Evolutionary conservation across 2,888 invertebrate species (phyloP).

Genomic region (Melitaea athalia): DNA sequence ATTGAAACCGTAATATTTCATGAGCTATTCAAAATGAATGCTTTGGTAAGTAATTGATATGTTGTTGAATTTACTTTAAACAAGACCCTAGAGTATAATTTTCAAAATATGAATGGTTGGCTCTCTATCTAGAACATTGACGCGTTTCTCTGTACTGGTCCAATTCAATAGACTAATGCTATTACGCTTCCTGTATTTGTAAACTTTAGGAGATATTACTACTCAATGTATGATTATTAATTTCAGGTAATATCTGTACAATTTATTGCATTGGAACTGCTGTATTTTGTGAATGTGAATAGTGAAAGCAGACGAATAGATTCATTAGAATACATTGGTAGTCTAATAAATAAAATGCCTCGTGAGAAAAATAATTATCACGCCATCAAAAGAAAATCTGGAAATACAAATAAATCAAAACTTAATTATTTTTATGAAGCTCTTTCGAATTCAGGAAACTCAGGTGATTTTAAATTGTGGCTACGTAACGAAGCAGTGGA

Average conservation of each 20-base stretch:
- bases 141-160: background rate
- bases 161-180: background rate
- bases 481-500: slow-evolving; percentile 25
- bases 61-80: background rate
- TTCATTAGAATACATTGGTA: slow-evolving; percentile 3
- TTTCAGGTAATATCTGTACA: background rate
- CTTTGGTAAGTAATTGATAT: too few species aligned
- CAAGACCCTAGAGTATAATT: too few species aligned
- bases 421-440: slow-evolving; percentile 13
- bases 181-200: background rate
- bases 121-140: background rate
- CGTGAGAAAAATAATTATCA: background rate
- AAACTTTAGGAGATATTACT: background rate
- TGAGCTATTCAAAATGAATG: background rate
- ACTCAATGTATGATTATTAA: background rate
- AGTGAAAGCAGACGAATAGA: background rate
- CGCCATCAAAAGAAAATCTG: background rate
- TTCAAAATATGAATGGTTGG: too few species aligned
- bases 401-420: background rate
- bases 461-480: slow-evolving; percentile 24
- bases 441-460: slow-evolving; percentile 8
- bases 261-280: background rate
- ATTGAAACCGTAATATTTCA: too few species aligned
- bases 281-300: background rate
- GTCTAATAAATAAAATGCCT: background rate